A percentile compares a stretch with the other conserved stretches of the same genome.
Conservation (phyloP, 1,140 invertebrate genomes). For the Meloidogyne floridensis region DNA sequence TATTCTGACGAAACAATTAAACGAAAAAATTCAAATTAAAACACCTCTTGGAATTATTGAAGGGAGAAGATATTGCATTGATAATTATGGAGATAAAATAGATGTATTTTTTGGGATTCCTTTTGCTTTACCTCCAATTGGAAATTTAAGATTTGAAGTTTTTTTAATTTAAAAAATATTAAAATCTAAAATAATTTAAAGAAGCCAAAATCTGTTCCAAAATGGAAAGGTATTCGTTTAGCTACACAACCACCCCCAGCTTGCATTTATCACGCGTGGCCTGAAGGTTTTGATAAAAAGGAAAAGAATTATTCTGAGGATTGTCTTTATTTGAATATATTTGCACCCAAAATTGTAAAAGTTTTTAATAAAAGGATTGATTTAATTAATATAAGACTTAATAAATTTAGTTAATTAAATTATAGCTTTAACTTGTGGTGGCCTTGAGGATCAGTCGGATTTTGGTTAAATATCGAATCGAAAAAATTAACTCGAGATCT, state of each 20-base stretch:
- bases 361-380: not conserved
- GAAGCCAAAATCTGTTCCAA: slow-evolving; percentile 38
- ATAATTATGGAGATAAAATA: slow-evolving; percentile 11
- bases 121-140: slow-evolving; percentile 26
- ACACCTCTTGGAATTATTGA: slow-evolving; percentile 1
- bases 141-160: slow-evolving; percentile 33
- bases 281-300: slow-evolving; percentile 14
- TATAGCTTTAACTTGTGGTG: no score
- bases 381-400: not conserved
- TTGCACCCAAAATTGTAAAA: slow-evolving; percentile 73
- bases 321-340: slow-evolving; percentile 93
- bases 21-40: not conserved
- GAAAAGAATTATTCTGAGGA: slow-evolving; percentile 76
- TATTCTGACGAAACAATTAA: not conserved
- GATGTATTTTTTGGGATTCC: slow-evolving; percentile 35
- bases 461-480: not conserved
- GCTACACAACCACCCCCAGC: slow-evolving; percentile 27
- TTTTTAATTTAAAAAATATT: slow-evolving; percentile 13
- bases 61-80: not conserved
- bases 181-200: slow-evolving; percentile 20
- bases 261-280: slow-evolving; percentile 40
- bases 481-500: no score
- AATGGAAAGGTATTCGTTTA: slow-evolving; percentile 30
- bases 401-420: no score
- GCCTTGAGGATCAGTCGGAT: no score